phyloP scores from a whole-genome alignment of 2,888 invertebrate genomes.

The Neuroscelio doddi region DNA sequence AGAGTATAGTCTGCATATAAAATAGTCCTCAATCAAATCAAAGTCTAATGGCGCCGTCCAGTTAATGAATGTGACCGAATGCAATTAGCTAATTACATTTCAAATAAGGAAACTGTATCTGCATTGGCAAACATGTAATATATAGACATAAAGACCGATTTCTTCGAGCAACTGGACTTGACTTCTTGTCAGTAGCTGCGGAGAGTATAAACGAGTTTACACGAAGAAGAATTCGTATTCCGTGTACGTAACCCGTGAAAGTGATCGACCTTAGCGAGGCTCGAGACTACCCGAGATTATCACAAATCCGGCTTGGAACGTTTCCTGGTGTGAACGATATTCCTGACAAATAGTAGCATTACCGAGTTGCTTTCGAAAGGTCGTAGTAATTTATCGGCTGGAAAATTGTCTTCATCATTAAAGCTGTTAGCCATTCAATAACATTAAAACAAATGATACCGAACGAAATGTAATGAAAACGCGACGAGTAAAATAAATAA shows the following conservation, averaged over 20 bases:
- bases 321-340: conserved; percentile 40
- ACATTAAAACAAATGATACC: too few relatives aligned
- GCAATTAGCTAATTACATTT: conserved; percentile 15
- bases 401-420: conserved; percentile 2
- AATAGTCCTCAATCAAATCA: conserved; percentile 4
- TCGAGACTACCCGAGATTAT: conserved; percentile 36
- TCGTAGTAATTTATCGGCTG: too few relatives aligned
- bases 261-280: conserved; percentile 62
- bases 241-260: conserved; percentile 59
- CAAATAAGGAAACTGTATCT: conserved; percentile 18
- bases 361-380: conserved; percentile 15
- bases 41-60: not conserved
- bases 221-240: conserved; percentile 45
- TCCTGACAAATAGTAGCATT: conserved; percentile 29
- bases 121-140: conserved; percentile 10
- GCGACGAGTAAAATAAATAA: conserved; percentile 8
- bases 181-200: conserved; percentile 17
- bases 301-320: conserved; percentile 31
- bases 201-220: conserved; percentile 42
- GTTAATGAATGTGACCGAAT: conserved; percentile 25
- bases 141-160: conserved; percentile 18
- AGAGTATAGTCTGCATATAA: too few relatives aligned
- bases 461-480: conserved; percentile 17
- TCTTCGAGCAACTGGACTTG: conserved; percentile 26
- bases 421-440: too few relatives aligned